Conservation (phyloP, 2,888 invertebrate genomes). For the Iselma pallidipennis region DNA sequence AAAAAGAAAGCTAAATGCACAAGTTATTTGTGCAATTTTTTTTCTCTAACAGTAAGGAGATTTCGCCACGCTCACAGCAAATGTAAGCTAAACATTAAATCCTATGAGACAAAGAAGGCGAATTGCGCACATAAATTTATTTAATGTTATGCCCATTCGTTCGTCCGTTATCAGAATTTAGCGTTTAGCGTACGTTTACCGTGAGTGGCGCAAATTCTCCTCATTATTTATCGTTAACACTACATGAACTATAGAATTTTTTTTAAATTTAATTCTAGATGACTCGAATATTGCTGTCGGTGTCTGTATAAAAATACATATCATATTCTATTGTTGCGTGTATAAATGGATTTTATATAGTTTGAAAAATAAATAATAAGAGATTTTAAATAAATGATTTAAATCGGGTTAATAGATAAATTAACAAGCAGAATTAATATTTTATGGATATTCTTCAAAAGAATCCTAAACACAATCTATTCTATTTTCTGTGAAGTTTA, state of each 20-base stretch:
- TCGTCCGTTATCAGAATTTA: too few species aligned
- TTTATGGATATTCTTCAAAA: slow-evolving; percentile 2
- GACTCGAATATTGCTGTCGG: neutral
- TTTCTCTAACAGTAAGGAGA: too few species aligned
- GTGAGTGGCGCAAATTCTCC: too few species aligned
- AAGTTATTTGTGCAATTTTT: too few species aligned
- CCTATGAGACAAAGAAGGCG: too few species aligned
- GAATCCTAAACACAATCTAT: neutral
- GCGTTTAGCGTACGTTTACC: too few species aligned
- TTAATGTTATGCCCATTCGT: too few species aligned
- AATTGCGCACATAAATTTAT: too few species aligned
- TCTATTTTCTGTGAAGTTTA: neutral
- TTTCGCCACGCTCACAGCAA: too few species aligned
- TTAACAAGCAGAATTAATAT: neutral
- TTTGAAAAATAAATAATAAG: neutral
- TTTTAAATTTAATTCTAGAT: slow-evolving; percentile 8
- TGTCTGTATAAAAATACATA: slow-evolving; percentile 17
- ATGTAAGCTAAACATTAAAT: too few species aligned
- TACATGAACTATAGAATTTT: slow-evolving; percentile 9
- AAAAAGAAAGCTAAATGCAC: too few species aligned
- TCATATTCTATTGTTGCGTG: slow-evolving; percentile 20
- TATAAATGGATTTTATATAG: slow-evolving; percentile 13
- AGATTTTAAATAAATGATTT: neutral
- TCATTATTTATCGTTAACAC: neutral
- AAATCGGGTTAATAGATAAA: neutral